Conservation (phyloP, 2,797 vertebrate species). For the Champsocephalus gunnari region DNA sequence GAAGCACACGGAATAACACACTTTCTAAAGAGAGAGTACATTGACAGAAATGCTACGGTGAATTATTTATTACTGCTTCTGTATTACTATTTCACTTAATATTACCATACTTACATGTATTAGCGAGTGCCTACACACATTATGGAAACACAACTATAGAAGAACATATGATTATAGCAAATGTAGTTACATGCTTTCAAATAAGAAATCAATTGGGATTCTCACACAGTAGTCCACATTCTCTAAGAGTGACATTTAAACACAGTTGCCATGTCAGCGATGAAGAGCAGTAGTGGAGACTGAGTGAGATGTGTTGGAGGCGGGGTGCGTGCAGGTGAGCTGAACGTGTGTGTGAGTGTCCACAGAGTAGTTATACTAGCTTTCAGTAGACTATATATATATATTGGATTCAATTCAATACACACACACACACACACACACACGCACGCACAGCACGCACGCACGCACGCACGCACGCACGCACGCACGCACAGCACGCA, state of each 20-base stretch:
- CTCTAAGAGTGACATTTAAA: slow-evolving; percentile 43
- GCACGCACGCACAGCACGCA: too few species aligned
- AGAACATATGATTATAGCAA: slow-evolving; percentile 58
- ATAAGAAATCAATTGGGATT: slow-evolving; percentile 18
- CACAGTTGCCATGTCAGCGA: slow-evolving; percentile 44
- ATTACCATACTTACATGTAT: slow-evolving; percentile 31
- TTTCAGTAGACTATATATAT: slow-evolving; percentile 5
- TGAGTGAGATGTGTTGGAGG: slow-evolving; percentile 50
- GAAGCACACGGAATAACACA: slow-evolving; percentile 16
- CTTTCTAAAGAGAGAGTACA: slow-evolving; percentile 50
- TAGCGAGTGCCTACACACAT: slow-evolving; percentile 42
- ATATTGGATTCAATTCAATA: neutral
- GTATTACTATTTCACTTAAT: slow-evolving; percentile 12
- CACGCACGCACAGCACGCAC: too few species aligned
- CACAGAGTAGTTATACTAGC: neutral
- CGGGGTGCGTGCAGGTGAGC: slow-evolving; percentile 28
- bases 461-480: too few species aligned
- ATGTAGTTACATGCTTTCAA: slow-evolving; percentile 41
- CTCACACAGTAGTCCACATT: slow-evolving; percentile 5
- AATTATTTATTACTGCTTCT: slow-evolving; percentile 11
- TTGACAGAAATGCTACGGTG: slow-evolving; percentile 49
- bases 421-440: too few species aligned
- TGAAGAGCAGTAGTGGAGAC: slow-evolving; percentile 39
- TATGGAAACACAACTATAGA: slow-evolving; percentile 51
- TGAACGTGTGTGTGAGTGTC: slow-evolving; percentile 1